Percentiles rank a stretch among this genome's conserved stretches.
phyloP scores from a whole-genome alignment of 2,797 vertebrate genomes.

The Philypnodon macrostomus region DNA sequence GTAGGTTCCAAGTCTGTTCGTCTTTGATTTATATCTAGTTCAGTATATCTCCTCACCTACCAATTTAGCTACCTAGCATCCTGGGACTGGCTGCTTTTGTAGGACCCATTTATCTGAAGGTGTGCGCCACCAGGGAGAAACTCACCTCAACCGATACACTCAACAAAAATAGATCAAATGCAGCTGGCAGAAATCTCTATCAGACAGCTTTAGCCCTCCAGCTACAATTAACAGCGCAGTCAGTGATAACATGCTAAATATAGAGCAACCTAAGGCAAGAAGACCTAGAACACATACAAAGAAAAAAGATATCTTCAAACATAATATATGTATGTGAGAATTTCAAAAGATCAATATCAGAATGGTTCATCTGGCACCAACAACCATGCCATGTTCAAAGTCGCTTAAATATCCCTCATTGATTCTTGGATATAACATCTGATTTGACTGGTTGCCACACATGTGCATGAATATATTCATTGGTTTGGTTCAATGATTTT shows the following conservation, averaged over 20 bases:
- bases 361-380: too few relatives aligned
- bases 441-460: too few relatives aligned
- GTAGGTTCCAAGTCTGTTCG: not conserved
- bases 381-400: too few relatives aligned
- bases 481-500: too few relatives aligned
- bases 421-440: too few relatives aligned
- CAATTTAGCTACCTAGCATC: slow-evolving; percentile 10
- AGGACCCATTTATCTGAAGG: slow-evolving; percentile 14
- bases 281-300: slow-evolving; percentile 9
- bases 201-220: slow-evolving; percentile 22
- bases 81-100: not conserved
- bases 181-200: slow-evolving; percentile 33
- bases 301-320: slow-evolving; percentile 18
- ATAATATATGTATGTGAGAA: too few relatives aligned
- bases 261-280: slow-evolving; percentile 13
- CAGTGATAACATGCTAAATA: slow-evolving; percentile 22
- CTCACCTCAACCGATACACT: slow-evolving; percentile 15
- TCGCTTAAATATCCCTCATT: too few relatives aligned
- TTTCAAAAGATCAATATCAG: too few relatives aligned
- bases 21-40: slow-evolving; percentile 13
- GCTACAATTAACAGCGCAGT: slow-evolving; percentile 34
- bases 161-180: slow-evolving; percentile 37
- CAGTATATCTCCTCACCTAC: slow-evolving; percentile 15
- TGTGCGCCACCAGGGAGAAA: slow-evolving; percentile 3
- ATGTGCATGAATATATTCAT: too few relatives aligned